Evolutionary conservation across 2,888 invertebrate genomes (phyloP).

Genomic region (Drosophila mercatorum): DNA sequence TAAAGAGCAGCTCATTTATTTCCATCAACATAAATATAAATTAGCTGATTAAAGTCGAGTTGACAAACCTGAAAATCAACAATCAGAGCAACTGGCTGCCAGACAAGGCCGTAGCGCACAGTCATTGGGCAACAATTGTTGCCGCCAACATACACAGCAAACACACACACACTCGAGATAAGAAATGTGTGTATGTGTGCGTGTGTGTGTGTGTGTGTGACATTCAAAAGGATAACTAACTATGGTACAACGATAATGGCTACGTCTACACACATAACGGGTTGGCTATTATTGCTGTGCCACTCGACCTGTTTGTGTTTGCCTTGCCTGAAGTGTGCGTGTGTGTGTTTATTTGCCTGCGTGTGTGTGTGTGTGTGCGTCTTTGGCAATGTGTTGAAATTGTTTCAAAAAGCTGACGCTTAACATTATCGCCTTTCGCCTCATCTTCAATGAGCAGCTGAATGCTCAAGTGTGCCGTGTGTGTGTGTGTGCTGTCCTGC

Average conservation of each 20-base stretch:
- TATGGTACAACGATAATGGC: conserved; percentile 60
- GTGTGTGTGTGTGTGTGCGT: conserved; percentile 18
- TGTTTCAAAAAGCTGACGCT: conserved; percentile 73
- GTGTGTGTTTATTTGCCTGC: not conserved
- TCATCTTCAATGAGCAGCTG: conserved; percentile 51
- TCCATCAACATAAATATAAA: conserved; percentile 18
- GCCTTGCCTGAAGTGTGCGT: conserved; percentile 10
- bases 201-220: conserved; percentile 34
- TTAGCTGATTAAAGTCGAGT: conserved; percentile 32
- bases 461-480: conserved; percentile 7
- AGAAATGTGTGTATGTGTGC: conserved; percentile 2
- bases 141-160: conserved; percentile 20
- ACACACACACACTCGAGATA: conserved; percentile 14
- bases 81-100: conserved; percentile 40
- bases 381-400: conserved; percentile 60
- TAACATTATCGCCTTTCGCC: conserved; percentile 68
- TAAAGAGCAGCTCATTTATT: not conserved
- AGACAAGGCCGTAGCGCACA: conserved; percentile 39
- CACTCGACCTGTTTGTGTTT: conserved; percentile 58
- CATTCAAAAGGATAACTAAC: conserved; percentile 73
- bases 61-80: conserved; percentile 29
- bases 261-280: conserved; percentile 65
- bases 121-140: conserved; percentile 51
- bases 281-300: conserved; percentile 59
- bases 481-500: conserved; percentile 24